Conservation (phyloP, 2,888 invertebrate genomes). For the Trissoscelio sp. region DNA sequence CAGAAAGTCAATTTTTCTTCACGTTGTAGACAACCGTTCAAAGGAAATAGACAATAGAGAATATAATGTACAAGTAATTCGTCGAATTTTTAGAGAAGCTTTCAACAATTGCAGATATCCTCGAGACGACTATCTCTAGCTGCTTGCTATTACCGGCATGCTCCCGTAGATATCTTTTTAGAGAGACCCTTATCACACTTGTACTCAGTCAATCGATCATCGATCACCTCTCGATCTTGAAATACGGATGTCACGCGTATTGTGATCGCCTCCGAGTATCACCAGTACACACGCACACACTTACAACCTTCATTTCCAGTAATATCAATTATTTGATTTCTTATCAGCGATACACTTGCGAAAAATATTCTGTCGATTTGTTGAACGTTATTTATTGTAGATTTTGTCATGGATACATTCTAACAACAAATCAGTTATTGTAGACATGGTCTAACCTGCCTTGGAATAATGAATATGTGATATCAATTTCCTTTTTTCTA, state of each 20-base stretch:
- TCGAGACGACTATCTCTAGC: slow-evolving; percentile 75
- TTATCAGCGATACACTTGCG: slow-evolving; percentile 50
- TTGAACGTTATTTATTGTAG: slow-evolving; percentile 54
- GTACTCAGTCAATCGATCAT: slow-evolving; percentile 70
- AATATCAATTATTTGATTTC: slow-evolving; percentile 30
- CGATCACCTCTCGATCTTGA: slow-evolving; percentile 60
- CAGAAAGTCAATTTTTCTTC: slow-evolving; percentile 57
- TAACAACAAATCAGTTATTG: neutral
- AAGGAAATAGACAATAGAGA: slow-evolving; percentile 55
- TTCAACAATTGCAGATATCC: slow-evolving; percentile 67
- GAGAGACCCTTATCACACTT: slow-evolving; percentile 75
- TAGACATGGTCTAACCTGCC: neutral
- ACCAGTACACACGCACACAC: slow-evolving; percentile 39
- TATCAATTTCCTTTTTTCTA: too few relatives aligned
- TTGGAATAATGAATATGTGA: too few relatives aligned
- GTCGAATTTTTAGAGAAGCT: slow-evolving; percentile 63
- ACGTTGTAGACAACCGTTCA: slow-evolving; percentile 52
- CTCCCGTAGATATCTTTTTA: slow-evolving; percentile 80
- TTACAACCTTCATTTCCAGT: slow-evolving; percentile 23
- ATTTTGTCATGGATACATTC: slow-evolving; percentile 50
- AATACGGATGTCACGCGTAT: slow-evolving; percentile 65
- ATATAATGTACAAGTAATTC: slow-evolving; percentile 59
- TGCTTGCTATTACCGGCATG: slow-evolving; percentile 83
- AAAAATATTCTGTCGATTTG: slow-evolving; percentile 66
- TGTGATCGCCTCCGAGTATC: slow-evolving; percentile 56